phyloP scores from a whole-genome alignment of 2,797 vertebrate species.

The Peromyscus eremicus region DNA sequence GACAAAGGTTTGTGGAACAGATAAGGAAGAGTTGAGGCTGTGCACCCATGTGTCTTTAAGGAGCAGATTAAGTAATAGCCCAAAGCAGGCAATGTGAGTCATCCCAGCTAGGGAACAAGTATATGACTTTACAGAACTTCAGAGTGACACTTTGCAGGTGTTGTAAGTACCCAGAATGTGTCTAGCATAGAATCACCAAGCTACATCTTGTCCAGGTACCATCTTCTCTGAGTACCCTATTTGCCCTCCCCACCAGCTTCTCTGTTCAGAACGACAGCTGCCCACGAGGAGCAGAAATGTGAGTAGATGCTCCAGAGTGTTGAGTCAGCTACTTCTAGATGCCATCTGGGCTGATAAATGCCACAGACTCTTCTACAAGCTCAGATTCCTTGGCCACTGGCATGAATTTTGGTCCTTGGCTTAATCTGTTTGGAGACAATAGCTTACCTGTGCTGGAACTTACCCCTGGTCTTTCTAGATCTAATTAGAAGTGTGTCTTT shows the following conservation, averaged over 20 bases:
- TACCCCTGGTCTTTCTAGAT: neutral
- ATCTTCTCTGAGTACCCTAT: neutral
- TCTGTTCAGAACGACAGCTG: neutral
- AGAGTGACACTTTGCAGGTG: neutral
- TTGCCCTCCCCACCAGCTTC: neutral
- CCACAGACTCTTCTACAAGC: no score
- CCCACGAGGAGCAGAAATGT: neutral
- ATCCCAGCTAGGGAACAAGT: neutral
- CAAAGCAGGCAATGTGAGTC: neutral
- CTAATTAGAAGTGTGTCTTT: neutral
- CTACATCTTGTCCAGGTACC: neutral
- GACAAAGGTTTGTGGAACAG: neutral
- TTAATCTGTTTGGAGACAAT: neutral
- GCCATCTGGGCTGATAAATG: neutral
- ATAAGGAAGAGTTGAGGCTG: neutral
- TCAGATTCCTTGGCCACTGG: neutral
- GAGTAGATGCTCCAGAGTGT: neutral
- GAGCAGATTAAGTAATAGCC: neutral
- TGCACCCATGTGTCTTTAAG: neutral
- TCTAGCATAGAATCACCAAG: neutral
- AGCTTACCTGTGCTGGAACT: neutral
- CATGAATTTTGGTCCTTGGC: neutral
- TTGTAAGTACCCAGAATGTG: neutral
- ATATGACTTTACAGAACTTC: neutral
- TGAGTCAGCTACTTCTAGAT: neutral